Evolutionary conservation across 2,888 invertebrate genomes (phyloP).

Genomic region (Cyrtodaria siliqua): DNA sequence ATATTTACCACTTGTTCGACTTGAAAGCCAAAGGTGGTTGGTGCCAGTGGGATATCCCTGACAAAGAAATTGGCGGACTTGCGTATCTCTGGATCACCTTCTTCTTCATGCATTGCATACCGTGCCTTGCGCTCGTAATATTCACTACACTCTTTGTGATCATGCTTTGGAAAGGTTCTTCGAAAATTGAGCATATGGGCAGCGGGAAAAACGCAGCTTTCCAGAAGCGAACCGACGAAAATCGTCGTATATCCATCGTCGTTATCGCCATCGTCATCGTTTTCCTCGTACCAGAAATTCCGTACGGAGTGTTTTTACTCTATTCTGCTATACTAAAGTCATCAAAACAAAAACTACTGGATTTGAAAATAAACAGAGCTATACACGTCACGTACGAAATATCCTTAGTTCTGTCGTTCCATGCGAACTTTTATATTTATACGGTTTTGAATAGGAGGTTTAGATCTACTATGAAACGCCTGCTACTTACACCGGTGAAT

Average conservation of each 20-base stretch:
- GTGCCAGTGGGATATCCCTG: conserved; percentile 3
- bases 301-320: conserved; percentile 11
- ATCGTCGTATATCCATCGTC: conserved; percentile 1
- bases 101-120: conserved; percentile 1
- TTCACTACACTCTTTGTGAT: not conserved
- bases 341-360: not conserved
- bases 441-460: too few species aligned
- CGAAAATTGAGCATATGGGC: not conserved
- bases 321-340: conserved; percentile 1
- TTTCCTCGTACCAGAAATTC: too few species aligned
- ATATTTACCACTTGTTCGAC: not conserved
- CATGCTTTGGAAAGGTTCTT: not conserved
- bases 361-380: not conserved
- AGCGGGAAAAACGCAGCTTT: not conserved
- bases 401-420: not conserved
- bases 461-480: too few species aligned
- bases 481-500: too few species aligned
- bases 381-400: conserved; percentile 9
- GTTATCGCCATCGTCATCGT: conserved; percentile 1
- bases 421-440: too few species aligned
- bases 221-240: not conserved
- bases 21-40: conserved; percentile 1
- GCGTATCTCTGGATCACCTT: conserved; percentile 6
- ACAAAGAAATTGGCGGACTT: not conserved
- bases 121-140: not conserved